These are phyloP conservation scores for Amphilophus citrinellus DNA, from an alignment of 2,113 vertebrate genomes.

Conservation along the genomic window DNA sequence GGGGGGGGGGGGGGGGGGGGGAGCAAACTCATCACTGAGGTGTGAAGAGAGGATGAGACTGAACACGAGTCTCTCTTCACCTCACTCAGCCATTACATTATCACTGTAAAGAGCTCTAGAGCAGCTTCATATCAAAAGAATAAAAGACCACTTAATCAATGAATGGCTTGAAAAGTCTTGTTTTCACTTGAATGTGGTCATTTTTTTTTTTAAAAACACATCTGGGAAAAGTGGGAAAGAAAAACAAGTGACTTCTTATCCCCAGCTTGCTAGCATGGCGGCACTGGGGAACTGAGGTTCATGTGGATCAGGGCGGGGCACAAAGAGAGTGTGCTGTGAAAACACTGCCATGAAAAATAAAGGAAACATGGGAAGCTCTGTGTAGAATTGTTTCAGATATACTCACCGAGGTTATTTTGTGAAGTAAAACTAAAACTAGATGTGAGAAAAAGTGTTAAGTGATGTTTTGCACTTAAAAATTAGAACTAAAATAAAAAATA, in stretches of 20 bases:
- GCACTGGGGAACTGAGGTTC: neutral
- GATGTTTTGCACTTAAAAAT: neutral
- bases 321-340: neutral
- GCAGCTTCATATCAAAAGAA: neutral
- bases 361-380: neutral
- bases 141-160: neutral
- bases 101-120: neutral
- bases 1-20: too few relatives aligned
- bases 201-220: neutral
- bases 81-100: constrained; percentile 18
- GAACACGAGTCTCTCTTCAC: constrained; percentile 24
- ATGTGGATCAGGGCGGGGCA: neutral
- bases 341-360: neutral
- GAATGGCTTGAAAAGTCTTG: neutral
- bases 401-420: neutral
- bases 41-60: constrained; percentile 45
- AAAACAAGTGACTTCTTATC: neutral
- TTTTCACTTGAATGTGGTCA: neutral
- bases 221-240: neutral
- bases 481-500: neutral
- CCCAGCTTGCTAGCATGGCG: neutral
- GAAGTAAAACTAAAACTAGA: neutral
- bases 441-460: rapidly evolving
- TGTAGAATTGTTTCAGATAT: neutral
- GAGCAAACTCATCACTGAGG: constrained; percentile 48